These are phyloP conservation scores for Ectemnius lituratus DNA, from an alignment of 2,888 invertebrate genomes.

Conservation along the genomic window DNA sequence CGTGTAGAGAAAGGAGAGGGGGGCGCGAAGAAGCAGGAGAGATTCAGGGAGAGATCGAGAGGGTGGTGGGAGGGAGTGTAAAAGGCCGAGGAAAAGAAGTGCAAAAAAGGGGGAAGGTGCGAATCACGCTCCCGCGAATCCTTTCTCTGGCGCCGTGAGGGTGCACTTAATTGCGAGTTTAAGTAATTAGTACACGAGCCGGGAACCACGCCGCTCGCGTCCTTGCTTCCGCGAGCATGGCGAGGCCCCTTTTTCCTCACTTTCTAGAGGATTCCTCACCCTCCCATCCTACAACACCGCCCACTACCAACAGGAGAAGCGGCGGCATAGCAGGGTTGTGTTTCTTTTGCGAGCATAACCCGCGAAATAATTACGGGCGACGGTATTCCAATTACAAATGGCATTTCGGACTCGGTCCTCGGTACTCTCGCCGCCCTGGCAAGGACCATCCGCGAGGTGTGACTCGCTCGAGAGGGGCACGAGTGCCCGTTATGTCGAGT, in stretches of 20 bases:
- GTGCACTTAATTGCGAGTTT: constrained; percentile 69
- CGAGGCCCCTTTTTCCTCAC: constrained; percentile 39
- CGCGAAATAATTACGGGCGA: constrained; percentile 44
- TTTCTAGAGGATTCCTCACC: constrained; percentile 50
- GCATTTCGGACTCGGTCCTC: constrained; percentile 48
- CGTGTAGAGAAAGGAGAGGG: too few species aligned
- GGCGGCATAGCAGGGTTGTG: constrained; percentile 33
- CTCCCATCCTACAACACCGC: not conserved
- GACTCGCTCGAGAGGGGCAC: constrained; percentile 31
- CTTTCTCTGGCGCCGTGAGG: constrained; percentile 61
- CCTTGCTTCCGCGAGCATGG: constrained; percentile 50
- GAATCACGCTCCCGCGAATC: constrained; percentile 70
- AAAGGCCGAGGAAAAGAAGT: constrained; percentile 45
- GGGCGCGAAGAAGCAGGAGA: constrained; percentile 19
- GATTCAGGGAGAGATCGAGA: not conserved
- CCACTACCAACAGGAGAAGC: constrained; percentile 10
- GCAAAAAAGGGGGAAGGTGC: constrained; percentile 65
- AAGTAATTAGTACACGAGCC: constrained; percentile 67
- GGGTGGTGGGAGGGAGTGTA: not conserved
- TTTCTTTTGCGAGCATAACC: constrained; percentile 33
- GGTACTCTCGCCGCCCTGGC: constrained; percentile 35
- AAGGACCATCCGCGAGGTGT: constrained; percentile 45
- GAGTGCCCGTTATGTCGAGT: constrained; percentile 50
- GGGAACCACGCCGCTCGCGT: constrained; percentile 37
- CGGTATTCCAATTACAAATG: constrained; percentile 47